phyloP scores from a whole-genome alignment of 1,140 invertebrate species.

The Artemia franciscana region DNA sequence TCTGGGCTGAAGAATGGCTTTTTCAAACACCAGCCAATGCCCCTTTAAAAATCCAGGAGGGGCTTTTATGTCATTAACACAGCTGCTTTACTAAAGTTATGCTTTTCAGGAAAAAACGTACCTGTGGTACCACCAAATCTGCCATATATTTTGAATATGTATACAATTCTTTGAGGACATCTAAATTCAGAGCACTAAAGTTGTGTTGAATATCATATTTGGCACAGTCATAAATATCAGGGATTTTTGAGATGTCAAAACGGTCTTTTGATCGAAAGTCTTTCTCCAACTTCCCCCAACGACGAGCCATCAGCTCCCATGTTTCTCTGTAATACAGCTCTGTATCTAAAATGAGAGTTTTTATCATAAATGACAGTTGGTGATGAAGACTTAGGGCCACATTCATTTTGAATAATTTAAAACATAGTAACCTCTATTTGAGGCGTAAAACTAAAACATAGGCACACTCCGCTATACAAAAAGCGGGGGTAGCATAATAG shows the following conservation, averaged over 20 bases:
- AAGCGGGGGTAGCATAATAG: no score
- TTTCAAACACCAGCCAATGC: no score
- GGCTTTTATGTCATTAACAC: background rate
- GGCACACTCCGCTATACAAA: no score
- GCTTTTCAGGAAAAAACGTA: slow-evolving; percentile 21
- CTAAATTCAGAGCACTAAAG: slow-evolving; percentile 69
- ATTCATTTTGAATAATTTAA: no score
- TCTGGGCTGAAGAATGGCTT: no score
- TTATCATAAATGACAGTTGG: no score
- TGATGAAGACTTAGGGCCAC: no score
- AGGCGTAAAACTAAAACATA: no score
- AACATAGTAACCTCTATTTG: no score
- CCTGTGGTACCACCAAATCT: slow-evolving; percentile 95
- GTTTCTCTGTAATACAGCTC: slow-evolving; percentile 93
- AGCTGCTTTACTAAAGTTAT: background rate
- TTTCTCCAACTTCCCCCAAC: slow-evolving; percentile 97
- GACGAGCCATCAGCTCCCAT: slow-evolving; percentile 90
- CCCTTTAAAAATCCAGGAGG: no score
- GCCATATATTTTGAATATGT: slow-evolving; percentile 84
- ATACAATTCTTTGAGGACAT: slow-evolving; percentile 81
- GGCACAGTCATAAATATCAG: slow-evolving; percentile 98
- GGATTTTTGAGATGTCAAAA: slow-evolving; percentile 97
- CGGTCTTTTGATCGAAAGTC: slow-evolving; percentile 78
- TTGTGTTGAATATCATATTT: slow-evolving; percentile 98
- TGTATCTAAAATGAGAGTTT: no score